Evolutionary conservation across 1,140 invertebrate species (phyloP), one percentile per base, ranked within the genome.

Genomic region (Vanessa atalanta): DNA sequence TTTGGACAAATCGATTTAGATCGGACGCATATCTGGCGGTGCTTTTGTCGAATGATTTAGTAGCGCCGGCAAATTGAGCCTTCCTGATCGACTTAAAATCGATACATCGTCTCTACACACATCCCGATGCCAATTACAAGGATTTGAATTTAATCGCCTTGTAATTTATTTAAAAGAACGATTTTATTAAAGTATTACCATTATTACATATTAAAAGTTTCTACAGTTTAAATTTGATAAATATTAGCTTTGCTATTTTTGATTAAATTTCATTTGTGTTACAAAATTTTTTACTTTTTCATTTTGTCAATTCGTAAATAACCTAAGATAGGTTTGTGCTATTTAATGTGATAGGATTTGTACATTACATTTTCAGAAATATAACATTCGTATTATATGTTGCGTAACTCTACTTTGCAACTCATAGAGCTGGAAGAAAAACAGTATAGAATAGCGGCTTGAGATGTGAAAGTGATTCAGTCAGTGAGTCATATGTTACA

Each of bases 1-100:
- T 92, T 92, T 87, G 86, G 81, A 90, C 85, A 89, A 86, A 88
- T 90, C 88, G 88, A 88, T 90, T 89, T 85, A 86, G 87, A 89
- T 80, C 86, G 83, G 67, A 63, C 88, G 88, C 83, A 86, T 84
- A 89, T 79, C 86, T 82, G 70, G 68, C 88, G 88, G 88, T 82
- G 82, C 88, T 88, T 92, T 92, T 89, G 86, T 84, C 71, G 76
- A 81, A 87, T 92, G 88, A 92, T 90, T 90, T 92, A 92, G 88
- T 87, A 87, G 79, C 79, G 79, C 81, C 83, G 77, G 86, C 84
- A 90, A 90, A 88, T 89, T 89, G 87, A 82, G 81, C 65, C 80
- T 84, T 84, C 83, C 83, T 72, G 64, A 83, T 79, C 69, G 70
- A 66, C 69, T 72, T 68, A 67, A 76, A 63, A 72, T 84, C 84